These are phyloP conservation scores for Drosophila santomea DNA, from an alignment of 1,140 invertebrate genomes.

Conservation along the genomic window DNA sequence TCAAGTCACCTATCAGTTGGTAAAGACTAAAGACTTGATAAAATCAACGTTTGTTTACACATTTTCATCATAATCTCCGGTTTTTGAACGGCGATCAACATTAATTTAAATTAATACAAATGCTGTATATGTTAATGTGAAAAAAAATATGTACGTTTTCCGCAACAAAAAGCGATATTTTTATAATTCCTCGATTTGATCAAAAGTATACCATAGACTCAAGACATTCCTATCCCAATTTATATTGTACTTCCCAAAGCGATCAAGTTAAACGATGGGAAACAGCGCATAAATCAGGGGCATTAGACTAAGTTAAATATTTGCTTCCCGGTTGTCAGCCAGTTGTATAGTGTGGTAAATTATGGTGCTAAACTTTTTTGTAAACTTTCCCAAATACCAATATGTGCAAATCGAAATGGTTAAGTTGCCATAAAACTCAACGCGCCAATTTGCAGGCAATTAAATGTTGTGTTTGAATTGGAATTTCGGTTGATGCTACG, in stretches of 20 bases:
- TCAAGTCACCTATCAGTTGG: background rate
- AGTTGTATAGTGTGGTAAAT: constrained; percentile 9
- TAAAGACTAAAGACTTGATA: background rate
- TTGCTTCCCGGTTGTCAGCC: constrained; percentile 67
- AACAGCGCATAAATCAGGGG: constrained; percentile 68
- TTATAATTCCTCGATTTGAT: background rate
- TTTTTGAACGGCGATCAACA: background rate
- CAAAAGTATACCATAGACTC: background rate
- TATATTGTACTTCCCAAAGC: constrained; percentile 48
- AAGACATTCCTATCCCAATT: constrained; percentile 27
- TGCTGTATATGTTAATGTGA: no score
- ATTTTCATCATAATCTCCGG: background rate
- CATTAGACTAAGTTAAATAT: constrained; percentile 65
- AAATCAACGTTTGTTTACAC: background rate
- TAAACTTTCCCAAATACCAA: constrained; percentile 4
- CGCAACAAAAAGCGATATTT: background rate
- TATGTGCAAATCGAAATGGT: constrained; percentile 35
- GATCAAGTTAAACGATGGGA: constrained; percentile 54
- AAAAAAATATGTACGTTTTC: background rate
- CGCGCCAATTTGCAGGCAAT: constrained; percentile 81
- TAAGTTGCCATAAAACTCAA: constrained; percentile 76
- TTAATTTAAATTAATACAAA: no score
- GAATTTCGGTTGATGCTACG: constrained; percentile 57
- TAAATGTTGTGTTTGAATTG: constrained; percentile 66
- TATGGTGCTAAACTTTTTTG: constrained; percentile 3